Base-by-base conservation (phyloP, 2,113 vertebrate species). In the Andinoacara biseriatus region DNA sequence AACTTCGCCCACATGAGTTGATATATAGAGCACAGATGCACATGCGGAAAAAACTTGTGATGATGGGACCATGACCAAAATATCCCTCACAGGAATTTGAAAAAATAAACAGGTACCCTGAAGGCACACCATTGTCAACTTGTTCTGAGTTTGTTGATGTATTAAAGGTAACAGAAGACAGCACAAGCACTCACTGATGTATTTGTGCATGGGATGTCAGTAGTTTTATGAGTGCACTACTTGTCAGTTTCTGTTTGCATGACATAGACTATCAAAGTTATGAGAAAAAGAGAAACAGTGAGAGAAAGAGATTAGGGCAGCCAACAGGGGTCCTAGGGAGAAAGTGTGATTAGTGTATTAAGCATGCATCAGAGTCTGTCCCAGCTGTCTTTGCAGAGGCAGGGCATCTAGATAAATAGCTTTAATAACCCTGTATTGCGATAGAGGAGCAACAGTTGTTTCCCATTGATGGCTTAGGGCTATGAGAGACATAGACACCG, bases 401-500 rank as follows among this genome's bases (percentile, higher is more conserved):
- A 76, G 75, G 83, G 74, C 56, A 61, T 88, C 80, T 31, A 87
- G 93, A 94, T 92, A 93, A 93, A 93, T 93, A 92, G 92, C 91
- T 93, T 95, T 94, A 94, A 94, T 95, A 93, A 94, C 81, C 75
- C 82, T 59, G 74, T 87, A 83, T 92, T 91, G 86, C 78, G 13
- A 84, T 88, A 69, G 83, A 54, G 60, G 84, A 83, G 94, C 94
- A 95, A 94, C 94, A 94, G 94, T 95, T 95, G 92, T 93, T 87
- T 91, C 81, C 76, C 79, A 80, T 83, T 87, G 78, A 91, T 69
- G 75, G 89, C 84, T 90, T 82, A 78, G 24, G 85, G 89, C 80
- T 58, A 67, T 59, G 90, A 85, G 87, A 87, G 84, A 87, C 80
- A 10, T 77, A 91, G 87, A 90, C 87, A 56, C 76, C 52, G 75